phyloP scores from a whole-genome alignment of 2,113 vertebrate genomes.

The Syngnathus typhle region DNA sequence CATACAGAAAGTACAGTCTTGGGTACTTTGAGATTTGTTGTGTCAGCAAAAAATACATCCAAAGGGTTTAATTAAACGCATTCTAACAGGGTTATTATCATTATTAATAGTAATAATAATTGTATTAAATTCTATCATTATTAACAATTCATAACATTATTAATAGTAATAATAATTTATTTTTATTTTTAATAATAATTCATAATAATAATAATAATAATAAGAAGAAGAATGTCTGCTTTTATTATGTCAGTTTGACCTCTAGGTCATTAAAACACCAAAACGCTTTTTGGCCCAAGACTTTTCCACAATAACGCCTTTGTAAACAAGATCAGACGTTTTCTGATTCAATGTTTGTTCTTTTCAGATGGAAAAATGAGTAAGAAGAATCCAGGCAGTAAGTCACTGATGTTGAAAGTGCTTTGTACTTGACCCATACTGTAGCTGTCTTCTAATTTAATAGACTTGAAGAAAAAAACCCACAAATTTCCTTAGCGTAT shows the following conservation, averaged over 20 bases:
- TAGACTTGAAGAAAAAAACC: background rate
- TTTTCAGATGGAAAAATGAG: slow-evolving; percentile 54
- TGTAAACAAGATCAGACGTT: background rate
- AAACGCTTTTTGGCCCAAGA: background rate
- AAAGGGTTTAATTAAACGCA: background rate
- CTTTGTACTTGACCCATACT: background rate
- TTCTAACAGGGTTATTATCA: no score
- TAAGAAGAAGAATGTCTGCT: no score
- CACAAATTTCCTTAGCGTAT: background rate
- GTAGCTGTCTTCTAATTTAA: background rate
- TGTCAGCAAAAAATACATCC: background rate
- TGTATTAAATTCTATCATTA: background rate
- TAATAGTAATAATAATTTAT: no score
- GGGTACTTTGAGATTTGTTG: background rate
- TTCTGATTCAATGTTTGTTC: slow-evolving; percentile 25
- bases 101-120: no score
- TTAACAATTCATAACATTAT: background rate
- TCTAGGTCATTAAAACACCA: background rate
- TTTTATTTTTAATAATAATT: background rate
- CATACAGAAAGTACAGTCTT: background rate
- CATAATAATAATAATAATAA: no score
- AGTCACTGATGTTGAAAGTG: slow-evolving; percentile 34
- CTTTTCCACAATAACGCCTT: background rate
- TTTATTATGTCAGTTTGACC: no score
- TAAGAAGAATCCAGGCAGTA: slow-evolving; percentile 45